A percentile compares a stretch with the other conserved stretches of the same genome.
These are phyloP conservation scores for Bubalus kerabau DNA, from an alignment of 2,113 vertebrate species.

Conservation along the genomic window DNA sequence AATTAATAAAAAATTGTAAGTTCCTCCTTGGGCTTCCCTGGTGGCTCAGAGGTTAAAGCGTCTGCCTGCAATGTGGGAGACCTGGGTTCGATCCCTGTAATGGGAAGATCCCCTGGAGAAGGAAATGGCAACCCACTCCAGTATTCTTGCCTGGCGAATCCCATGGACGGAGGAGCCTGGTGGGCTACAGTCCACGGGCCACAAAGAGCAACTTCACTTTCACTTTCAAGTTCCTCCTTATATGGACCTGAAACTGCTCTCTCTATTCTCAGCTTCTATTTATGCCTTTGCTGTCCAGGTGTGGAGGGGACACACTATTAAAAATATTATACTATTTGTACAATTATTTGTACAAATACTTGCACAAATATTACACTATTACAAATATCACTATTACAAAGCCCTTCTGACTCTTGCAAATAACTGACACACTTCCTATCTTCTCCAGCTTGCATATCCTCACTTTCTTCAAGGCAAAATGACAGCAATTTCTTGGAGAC, in stretches of 20 bases:
- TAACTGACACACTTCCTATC: background rate
- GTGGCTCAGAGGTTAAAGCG: too few species aligned
- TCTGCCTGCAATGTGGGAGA: too few species aligned
- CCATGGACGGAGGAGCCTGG: too few species aligned
- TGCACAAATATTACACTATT: background rate
- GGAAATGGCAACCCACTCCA: too few species aligned
- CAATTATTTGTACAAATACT: background rate
- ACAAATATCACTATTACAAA: background rate
- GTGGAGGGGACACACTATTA: rapidly evolving
- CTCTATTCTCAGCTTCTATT: rapidly evolving
- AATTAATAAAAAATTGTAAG: background rate
- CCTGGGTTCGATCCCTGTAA: too few species aligned
- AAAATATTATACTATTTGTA: background rate
- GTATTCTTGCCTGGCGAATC: too few species aligned
- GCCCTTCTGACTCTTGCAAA: background rate
- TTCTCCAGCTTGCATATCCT: background rate
- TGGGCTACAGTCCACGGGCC: too few species aligned
- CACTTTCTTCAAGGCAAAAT: background rate
- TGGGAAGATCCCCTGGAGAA: too few species aligned
- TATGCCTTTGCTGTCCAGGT: background rate
- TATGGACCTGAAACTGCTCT: background rate
- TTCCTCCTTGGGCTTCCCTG: background rate
- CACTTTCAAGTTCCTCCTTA: background rate
- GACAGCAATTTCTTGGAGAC: background rate
- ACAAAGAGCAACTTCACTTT: too few species aligned